A percentile compares a stretch with the other conserved stretches of the same genome.
These are phyloP conservation scores for Hafferia zeledoni DNA, from an alignment of 2,797 vertebrate species.

Conservation along the genomic window DNA sequence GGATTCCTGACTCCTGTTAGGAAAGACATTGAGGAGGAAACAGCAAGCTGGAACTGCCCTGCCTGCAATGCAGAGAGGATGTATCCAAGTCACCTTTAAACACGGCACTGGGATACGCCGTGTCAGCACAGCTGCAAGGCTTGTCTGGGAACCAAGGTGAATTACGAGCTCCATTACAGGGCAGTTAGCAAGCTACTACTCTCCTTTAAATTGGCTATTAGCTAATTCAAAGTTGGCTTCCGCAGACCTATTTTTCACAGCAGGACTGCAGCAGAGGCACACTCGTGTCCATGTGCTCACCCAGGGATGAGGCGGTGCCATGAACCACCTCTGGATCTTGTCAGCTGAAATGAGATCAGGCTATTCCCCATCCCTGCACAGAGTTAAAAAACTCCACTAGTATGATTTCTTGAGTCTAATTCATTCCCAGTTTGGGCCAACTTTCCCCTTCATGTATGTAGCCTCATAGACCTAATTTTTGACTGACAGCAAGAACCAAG, in stretches of 20 bases:
- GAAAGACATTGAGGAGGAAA: neutral
- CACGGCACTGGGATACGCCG: fast-evolving
- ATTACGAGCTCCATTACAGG: neutral
- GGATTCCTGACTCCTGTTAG: neutral
- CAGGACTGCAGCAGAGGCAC: neutral
- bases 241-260: neutral
- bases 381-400: neutral
- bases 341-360: neutral
- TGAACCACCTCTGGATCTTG: neutral
- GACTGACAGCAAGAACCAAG: neutral
- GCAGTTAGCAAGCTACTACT: neutral
- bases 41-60: neutral
- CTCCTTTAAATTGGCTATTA: neutral
- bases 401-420: neutral
- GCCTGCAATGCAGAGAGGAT: neutral
- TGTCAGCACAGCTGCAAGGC: neutral
- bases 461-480: neutral
- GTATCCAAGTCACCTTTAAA: neutral
- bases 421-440: neutral
- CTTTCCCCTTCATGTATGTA: neutral
- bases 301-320: neutral
- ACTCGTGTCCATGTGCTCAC: neutral
- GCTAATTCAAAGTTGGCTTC: neutral
- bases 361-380: neutral
- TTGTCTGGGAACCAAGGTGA: neutral